Conservation (phyloP, 2,888 invertebrate species). For the Trissolcus japonicus region DNA sequence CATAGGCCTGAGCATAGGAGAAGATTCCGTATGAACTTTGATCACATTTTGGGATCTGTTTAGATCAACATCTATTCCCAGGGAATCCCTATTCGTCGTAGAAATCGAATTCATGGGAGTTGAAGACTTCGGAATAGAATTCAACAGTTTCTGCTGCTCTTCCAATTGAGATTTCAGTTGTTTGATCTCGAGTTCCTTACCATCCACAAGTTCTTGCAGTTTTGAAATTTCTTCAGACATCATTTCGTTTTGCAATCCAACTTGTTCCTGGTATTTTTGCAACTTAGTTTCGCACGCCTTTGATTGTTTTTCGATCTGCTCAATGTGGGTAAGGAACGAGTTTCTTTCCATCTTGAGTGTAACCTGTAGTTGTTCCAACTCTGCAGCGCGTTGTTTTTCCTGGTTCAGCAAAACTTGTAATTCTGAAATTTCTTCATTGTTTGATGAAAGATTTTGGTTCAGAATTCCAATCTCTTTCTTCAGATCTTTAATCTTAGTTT, state of each 20-base stretch:
- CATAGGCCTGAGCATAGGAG: not conserved
- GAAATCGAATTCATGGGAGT: no score
- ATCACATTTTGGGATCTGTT: conserved; percentile 14
- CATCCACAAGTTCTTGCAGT: not conserved
- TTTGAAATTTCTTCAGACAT: not conserved
- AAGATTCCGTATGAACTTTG: conserved; percentile 11
- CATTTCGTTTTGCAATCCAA: conserved; percentile 4
- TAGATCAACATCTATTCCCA: conserved; percentile 11
- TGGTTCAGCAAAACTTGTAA: not conserved
- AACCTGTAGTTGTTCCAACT: no score
- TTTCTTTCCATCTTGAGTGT: no score
- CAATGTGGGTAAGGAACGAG: no score
- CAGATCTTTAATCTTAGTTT: conserved; percentile 2
- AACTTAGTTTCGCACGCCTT: no score
- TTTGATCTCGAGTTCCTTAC: no score
- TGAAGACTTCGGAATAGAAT: not conserved
- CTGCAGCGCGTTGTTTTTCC: not conserved
- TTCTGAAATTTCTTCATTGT: not conserved
- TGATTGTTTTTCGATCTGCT: no score
- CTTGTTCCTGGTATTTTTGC: no score
- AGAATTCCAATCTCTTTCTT: conserved; percentile 2
- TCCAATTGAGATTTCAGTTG: not conserved
- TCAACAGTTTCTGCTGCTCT: not conserved
- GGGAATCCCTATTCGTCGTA: not conserved
- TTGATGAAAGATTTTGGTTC: conserved; percentile 1